Percentiles rank a stretch among this genome's conserved stretches.
phyloP scores from a whole-genome alignment of 2,888 invertebrate species.

The Thymelicus acteon region DNA sequence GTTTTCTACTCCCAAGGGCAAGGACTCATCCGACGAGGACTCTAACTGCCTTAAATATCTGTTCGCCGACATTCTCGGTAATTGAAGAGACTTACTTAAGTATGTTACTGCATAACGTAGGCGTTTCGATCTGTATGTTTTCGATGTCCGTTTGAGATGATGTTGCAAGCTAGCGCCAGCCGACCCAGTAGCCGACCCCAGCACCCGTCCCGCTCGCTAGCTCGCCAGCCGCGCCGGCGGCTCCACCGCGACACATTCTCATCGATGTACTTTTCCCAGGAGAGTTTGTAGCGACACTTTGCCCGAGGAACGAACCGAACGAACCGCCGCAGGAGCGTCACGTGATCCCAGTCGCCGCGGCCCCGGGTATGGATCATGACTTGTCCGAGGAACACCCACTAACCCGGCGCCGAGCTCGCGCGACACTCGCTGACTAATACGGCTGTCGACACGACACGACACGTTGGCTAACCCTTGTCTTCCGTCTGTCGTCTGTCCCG shows the following conservation, averaged over 20 bases:
- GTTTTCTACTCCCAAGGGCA: slow-evolving; percentile 75
- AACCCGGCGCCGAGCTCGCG: slow-evolving; percentile 43
- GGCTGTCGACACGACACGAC: slow-evolving; percentile 59
- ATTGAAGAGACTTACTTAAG: slow-evolving; percentile 55
- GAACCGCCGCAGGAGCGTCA: slow-evolving; percentile 11
- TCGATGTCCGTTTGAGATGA: slow-evolving; percentile 68
- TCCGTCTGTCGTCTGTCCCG: slow-evolving; percentile 44
- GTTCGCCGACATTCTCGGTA: slow-evolving; percentile 88
- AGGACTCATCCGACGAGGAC: slow-evolving; percentile 81
- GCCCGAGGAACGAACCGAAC: slow-evolving; percentile 51
- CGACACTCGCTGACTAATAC: slow-evolving; percentile 46
- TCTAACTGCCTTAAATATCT: slow-evolving; percentile 90
- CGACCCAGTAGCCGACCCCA: slow-evolving; percentile 50
- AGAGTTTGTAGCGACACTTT: slow-evolving; percentile 68
- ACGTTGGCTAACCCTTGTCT: slow-evolving; percentile 48
- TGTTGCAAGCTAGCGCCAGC: slow-evolving; percentile 57
- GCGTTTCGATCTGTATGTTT: slow-evolving; percentile 77
- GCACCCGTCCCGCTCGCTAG: slow-evolving; percentile 55
- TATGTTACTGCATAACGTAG: slow-evolving; percentile 56
- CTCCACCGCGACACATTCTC: slow-evolving; percentile 45
- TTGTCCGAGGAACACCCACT: slow-evolving; percentile 38
- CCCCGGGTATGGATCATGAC: slow-evolving; percentile 50
- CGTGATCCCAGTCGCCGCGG: not conserved
- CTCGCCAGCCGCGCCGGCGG: slow-evolving; percentile 43
- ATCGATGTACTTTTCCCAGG: slow-evolving; percentile 68